Evolutionary conservation across 2,888 invertebrate species (phyloP), one percentile per base, ranked within the genome.

Genomic region (Argyresthia albistria): DNA sequence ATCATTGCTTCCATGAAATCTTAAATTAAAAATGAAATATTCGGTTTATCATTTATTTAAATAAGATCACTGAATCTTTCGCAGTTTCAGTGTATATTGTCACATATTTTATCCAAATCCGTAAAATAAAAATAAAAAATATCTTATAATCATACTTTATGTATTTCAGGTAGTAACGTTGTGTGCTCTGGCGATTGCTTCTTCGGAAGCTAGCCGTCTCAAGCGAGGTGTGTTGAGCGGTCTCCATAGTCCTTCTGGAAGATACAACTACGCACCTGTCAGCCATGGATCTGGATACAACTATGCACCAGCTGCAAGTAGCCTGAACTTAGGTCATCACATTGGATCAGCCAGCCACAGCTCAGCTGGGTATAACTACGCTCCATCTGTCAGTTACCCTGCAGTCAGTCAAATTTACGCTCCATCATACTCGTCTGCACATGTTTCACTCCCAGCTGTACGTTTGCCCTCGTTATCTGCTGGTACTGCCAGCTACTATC

Each of bases 191-290:
- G 70, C 64, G 8, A 35, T 63, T 11, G 64, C 59, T 7, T 53
- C 60, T 6, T 69, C 67, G 42, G 65, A 62, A 7, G 59, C 66
- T 12, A 56, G 56, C 4, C 74, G 73, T 4, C 61, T 60, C 39
- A 76, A 76, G 63, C 72, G 76, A 48, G 70, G 69, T 53, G 63
- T 64, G 56, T 58, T 66, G 43, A 53, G 56, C 53, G 65, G 63
- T 15, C 60, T 60, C 12, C 58, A 59, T 53, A n/a, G 35, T 35
- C 46, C 25, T 25, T 25, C 25, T 4, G 25, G 25, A 25, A 6
- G 25, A 7, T 42, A 42, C 42, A 12, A 12, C 11, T 53, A 54
- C 37, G 39, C 51, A 4, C 53, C 53, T 35, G 56, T 53, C 43
- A 14, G 46, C 14, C 53, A 60, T 6, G 25, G 25, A 25, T 25